phyloP scores from a whole-genome alignment of 2,888 invertebrate species.

The Aporophyla lueneburgensis region DNA sequence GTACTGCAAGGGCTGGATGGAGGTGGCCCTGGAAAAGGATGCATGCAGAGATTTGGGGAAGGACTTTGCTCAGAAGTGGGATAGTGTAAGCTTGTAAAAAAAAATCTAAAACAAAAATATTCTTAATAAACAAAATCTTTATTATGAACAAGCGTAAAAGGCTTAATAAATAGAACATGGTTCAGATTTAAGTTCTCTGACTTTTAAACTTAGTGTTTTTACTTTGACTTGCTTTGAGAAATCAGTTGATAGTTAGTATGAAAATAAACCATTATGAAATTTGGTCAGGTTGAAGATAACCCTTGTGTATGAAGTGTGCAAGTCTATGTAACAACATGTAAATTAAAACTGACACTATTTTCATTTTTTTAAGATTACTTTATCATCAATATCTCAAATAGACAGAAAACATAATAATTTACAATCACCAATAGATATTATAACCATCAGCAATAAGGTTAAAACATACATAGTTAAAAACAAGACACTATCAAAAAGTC shows the following conservation, averaged over 20 bases:
- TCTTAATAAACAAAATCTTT: no score
- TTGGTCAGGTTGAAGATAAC: neutral
- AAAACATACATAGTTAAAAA: slow-evolving; percentile 38
- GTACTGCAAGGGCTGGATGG: no score
- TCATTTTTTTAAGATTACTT: slow-evolving; percentile 48
- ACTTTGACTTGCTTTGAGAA: neutral
- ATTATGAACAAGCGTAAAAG: neutral
- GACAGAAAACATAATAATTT: slow-evolving; percentile 38
- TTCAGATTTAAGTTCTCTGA: neutral
- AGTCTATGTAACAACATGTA: neutral
- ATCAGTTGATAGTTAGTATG: neutral
- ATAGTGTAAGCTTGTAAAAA: neutral
- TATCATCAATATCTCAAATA: slow-evolving; percentile 48
- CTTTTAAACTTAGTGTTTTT: neutral
- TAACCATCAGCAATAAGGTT: slow-evolving; percentile 41
- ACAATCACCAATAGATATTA: slow-evolving; percentile 37
- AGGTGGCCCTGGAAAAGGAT: no score
- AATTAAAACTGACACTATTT: neutral
- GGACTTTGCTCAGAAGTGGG: no score
- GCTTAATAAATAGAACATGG: neutral
- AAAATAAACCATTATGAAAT: neutral
- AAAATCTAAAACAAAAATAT: no score
- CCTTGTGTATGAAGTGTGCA: neutral
- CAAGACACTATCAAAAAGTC: neutral
- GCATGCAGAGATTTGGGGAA: no score